Evolutionary conservation across 2,797 vertebrate genomes (phyloP).

Genomic region (Mustela erminea): DNA sequence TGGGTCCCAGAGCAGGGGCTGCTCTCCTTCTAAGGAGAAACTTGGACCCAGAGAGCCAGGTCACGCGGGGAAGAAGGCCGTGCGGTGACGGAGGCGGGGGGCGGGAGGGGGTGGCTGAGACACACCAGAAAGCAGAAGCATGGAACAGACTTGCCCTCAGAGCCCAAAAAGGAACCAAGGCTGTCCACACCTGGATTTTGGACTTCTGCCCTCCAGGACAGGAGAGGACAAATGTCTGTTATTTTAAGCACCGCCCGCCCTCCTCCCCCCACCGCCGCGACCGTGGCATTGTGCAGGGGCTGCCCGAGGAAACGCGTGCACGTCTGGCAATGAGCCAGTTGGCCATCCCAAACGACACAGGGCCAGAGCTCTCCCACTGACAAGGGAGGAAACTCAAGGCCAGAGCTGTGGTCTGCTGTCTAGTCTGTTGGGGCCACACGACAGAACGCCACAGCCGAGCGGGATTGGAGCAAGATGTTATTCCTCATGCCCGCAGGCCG

Average conservation of each 20-base stretch:
- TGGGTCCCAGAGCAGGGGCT: not conserved
- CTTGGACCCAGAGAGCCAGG: not conserved
- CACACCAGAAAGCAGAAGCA: not conserved
- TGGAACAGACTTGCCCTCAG: too few relatives aligned
- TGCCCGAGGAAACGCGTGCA: not conserved
- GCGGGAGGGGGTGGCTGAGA: not conserved
- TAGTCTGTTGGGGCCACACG: fast-evolving
- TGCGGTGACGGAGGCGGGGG: fast-evolving
- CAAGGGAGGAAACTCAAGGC: not conserved
- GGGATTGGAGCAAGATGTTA: not conserved
- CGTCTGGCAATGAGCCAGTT: not conserved
- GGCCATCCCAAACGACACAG: not conserved
- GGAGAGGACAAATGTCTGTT: not conserved
- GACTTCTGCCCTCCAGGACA: not conserved
- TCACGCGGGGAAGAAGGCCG: fast-evolving
- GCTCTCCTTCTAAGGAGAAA: not conserved
- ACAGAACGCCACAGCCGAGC: not conserved
- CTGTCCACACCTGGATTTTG: not conserved
- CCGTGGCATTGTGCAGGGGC: not conserved
- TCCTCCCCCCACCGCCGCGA: too few relatives aligned
- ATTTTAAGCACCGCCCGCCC: not conserved
- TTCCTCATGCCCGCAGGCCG: not conserved
- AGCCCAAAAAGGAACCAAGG: not conserved
- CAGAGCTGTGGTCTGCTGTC: not conserved
- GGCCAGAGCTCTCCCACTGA: not conserved